phyloP scores from a whole-genome alignment of 2,797 vertebrate species.

The Chromobotia macracanthus region DNA sequence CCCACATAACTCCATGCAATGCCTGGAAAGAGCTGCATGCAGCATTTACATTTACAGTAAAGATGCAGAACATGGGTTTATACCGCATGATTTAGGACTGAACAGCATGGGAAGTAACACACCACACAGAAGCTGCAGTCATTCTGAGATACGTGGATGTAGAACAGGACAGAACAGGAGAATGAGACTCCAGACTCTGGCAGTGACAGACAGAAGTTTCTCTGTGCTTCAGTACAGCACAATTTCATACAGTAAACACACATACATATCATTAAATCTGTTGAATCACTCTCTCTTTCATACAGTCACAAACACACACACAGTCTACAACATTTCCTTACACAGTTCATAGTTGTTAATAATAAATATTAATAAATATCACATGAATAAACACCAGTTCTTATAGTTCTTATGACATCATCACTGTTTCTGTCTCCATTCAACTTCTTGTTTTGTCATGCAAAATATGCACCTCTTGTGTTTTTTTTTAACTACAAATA shows the following conservation, averaged over 20 bases:
- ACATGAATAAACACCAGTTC: conserved; percentile 65
- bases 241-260: background rate
- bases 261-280: background rate
- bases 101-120: background rate
- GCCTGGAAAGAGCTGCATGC: background rate
- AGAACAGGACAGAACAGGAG: conserved; percentile 1
- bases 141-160: conserved; percentile 1
- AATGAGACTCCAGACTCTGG: conserved; percentile 6
- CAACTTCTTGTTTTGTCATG: conserved; percentile 58
- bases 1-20: conserved; percentile 4
- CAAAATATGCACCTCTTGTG: conserved; percentile 50
- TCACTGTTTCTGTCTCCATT: conserved; percentile 53
- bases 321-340: conserved; percentile 61
- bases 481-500: conserved; percentile 36
- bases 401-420: conserved; percentile 50
- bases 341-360: conserved; percentile 69
- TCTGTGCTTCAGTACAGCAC: conserved; percentile 13
- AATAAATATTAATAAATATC: conserved; percentile 70
- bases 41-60: background rate
- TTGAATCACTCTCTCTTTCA: conserved; percentile 7
- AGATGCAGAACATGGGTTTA: background rate
- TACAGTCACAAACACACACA: conserved; percentile 21
- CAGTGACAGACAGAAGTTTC: conserved; percentile 36
- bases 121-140: conserved; percentile 5
- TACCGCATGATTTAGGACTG: conserved; percentile 5